A percentile compares a stretch with the other conserved stretches of the same genome.
Conservation (phyloP, 2,113 vertebrate species). For the Platysternon megacephalum region DNA sequence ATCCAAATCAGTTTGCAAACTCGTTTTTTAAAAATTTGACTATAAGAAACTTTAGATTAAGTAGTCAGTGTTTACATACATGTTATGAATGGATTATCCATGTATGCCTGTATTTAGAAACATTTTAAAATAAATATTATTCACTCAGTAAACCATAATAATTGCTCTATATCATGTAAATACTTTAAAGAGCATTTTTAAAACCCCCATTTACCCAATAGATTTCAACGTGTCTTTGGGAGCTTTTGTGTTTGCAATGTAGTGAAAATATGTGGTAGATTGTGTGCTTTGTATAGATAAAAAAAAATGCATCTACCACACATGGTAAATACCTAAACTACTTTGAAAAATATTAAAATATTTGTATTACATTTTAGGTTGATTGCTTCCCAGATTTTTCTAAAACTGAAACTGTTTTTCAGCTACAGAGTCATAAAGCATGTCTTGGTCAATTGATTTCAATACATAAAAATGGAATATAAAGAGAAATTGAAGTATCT, state of each 20-base stretch:
- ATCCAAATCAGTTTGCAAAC: neutral
- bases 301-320: neutral
- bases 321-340: fast-evolving
- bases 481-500: fast-evolving
- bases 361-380: neutral
- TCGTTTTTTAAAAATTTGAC: neutral
- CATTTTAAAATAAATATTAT: fast-evolving
- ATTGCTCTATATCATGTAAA: neutral
- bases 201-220: neutral
- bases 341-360: fast-evolving
- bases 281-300: fast-evolving
- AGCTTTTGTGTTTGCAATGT: fast-evolving
- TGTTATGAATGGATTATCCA: neutral
- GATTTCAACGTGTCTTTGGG: neutral
- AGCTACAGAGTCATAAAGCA: neutral
- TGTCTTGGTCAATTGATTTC: neutral
- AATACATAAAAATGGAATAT: neutral
- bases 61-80: neutral
- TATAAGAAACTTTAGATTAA: neutral
- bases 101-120: fast-evolving
- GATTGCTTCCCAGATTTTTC: neutral
- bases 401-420: neutral
- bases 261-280: fast-evolving
- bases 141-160: fast-evolving
- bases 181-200: neutral